These are phyloP conservation scores for Drosophila stalkeri DNA, from an alignment of 2,888 invertebrate species.

Conservation along the genomic window DNA sequence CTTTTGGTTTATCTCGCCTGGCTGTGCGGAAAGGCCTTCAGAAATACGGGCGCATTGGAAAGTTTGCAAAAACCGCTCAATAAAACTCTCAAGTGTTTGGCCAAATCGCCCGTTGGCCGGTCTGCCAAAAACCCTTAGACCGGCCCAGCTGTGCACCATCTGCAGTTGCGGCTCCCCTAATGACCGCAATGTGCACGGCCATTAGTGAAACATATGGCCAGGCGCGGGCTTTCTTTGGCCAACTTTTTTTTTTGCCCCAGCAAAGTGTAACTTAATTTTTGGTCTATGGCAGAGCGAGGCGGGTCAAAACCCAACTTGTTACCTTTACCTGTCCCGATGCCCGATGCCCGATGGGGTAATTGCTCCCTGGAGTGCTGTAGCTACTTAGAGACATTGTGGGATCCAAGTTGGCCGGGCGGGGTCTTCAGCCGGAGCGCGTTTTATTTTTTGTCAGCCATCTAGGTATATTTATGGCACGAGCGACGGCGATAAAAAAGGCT, in stretches of 20 bases:
- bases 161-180: conserved; percentile 58
- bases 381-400: conserved; percentile 75
- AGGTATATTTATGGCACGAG: conserved; percentile 71
- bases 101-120: conserved; percentile 31
- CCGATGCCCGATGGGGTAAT: conserved; percentile 58
- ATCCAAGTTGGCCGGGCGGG: conserved; percentile 35
- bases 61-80: conserved; percentile 18
- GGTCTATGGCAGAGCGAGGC: conserved; percentile 44
- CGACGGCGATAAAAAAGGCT: conserved; percentile 71
- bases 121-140: conserved; percentile 28
- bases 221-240: conserved; percentile 49
- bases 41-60: conserved; percentile 19
- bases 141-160: conserved; percentile 49
- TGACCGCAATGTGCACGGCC: conserved; percentile 78
- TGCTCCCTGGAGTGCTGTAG: conserved; percentile 75
- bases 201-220: conserved; percentile 78
- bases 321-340: conserved; percentile 48
- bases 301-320: conserved; percentile 65
- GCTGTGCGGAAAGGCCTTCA: neutral
- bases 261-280: conserved; percentile 75
- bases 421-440: conserved; percentile 13
- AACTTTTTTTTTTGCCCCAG: conserved; percentile 63
- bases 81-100: conserved; percentile 38
- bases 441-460: conserved; percentile 50
- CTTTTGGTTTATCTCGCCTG: neutral